Percentiles rank a stretch among this genome's conserved stretches.
phyloP scores from a whole-genome alignment of 1,140 invertebrate species.

The Druon quercuslanigerum region DNA sequence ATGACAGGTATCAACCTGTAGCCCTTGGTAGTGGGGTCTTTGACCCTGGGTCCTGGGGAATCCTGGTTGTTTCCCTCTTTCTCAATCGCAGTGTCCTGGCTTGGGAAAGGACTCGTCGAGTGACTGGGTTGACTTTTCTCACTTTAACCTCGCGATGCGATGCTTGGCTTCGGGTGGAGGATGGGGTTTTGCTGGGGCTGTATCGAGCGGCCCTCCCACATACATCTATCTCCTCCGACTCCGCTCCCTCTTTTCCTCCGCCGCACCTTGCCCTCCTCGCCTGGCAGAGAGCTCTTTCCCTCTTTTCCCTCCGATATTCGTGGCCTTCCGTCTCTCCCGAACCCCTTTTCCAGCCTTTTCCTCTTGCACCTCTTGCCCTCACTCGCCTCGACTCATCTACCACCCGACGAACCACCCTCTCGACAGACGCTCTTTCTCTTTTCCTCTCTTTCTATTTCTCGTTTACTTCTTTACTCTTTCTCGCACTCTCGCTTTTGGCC shows the following conservation, averaged over 20 bases:
- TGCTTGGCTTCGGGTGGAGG: constrained; percentile 72
- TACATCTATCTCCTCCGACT: constrained; percentile 75
- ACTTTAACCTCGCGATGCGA: constrained; percentile 75
- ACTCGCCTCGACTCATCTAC: constrained; percentile 43
- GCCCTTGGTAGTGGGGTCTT: constrained; percentile 53
- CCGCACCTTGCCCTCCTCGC: constrained; percentile 57
- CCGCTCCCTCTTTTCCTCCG: constrained; percentile 63
- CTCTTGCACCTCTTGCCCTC: constrained; percentile 62
- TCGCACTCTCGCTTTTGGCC: constrained; percentile 46
- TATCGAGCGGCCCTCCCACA: constrained; percentile 76
- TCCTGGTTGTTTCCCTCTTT: constrained; percentile 48
- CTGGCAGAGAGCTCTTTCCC: constrained; percentile 60
- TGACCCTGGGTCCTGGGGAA: constrained; percentile 54
- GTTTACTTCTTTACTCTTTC: constrained; percentile 35
- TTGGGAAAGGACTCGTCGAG: constrained; percentile 66
- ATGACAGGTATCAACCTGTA: constrained; percentile 35
- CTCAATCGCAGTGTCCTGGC: constrained; percentile 59
- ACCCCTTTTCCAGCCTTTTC: constrained; percentile 65
- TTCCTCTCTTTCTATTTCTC: constrained; percentile 42
- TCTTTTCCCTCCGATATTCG: constrained; percentile 73
- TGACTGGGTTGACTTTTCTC: constrained; percentile 75
- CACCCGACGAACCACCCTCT: constrained; percentile 39
- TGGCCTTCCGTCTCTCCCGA: constrained; percentile 65
- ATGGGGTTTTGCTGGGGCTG: constrained; percentile 74
- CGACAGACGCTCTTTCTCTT: constrained; percentile 44